Evolutionary conservation across 2,113 vertebrate species (phyloP).

Genomic region (Coryphaenoides rupestris): DNA sequence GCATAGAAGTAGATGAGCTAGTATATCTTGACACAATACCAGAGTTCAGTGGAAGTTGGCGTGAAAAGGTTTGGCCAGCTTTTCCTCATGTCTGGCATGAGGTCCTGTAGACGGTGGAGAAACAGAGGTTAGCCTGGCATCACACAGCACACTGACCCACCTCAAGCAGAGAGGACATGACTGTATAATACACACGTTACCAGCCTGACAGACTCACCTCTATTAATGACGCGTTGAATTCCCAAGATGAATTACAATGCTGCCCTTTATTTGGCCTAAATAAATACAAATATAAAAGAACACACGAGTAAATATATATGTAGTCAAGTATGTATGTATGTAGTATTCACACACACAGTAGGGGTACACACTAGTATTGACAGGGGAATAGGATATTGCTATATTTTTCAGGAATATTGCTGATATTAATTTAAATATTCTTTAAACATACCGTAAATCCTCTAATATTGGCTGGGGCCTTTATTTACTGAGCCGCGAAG

Average conservation of each 20-base stretch:
- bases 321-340: too few species aligned
- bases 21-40: conserved; percentile 30
- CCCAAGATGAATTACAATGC: conserved; percentile 67
- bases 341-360: not conserved
- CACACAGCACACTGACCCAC: not conserved
- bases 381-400: too few species aligned
- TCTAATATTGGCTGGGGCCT: too few species aligned
- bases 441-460: too few species aligned
- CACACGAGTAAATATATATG: too few species aligned
- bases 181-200: too few species aligned
- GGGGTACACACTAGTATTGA: too few species aligned
- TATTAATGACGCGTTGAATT: conserved; percentile 58
- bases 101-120: conserved; percentile 47
- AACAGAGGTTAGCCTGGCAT: not conserved
- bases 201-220: too few species aligned
- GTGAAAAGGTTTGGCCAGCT: conserved; percentile 60
- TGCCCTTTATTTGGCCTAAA: conserved; percentile 65
- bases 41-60: conserved; percentile 41
- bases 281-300: conserved; percentile 31
- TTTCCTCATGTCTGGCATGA: conserved; percentile 59
- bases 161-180: not conserved
- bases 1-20: too few species aligned
- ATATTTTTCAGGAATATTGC: too few species aligned
- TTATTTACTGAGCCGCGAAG: too few species aligned
- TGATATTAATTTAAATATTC: too few species aligned